Base-by-base conservation (phyloP, 2,888 invertebrate genomes). In the Dioctria rufipes region DNA sequence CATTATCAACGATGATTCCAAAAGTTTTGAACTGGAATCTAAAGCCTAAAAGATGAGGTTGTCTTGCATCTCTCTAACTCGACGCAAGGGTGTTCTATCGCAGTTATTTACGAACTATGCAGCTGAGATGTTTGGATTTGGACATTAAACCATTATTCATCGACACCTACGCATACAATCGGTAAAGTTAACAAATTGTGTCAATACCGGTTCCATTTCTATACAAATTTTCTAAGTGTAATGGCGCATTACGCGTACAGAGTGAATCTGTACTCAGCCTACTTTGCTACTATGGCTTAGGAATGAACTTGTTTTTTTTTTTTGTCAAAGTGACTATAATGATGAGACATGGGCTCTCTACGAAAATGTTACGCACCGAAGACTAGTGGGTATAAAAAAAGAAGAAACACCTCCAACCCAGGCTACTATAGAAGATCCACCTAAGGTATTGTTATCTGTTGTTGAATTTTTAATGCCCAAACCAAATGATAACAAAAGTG, bases 61-160 rank as follows among this genome's bases (percentile, higher is more conserved):
- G 54, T 54, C 11, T n/a, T 54, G 54, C 1, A 54, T 54, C 54
- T 54, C 11, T 54, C 4, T 11, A 54, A 11, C 6, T 54, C n/a
- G 54, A 54, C 11, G 54, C 0, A 2, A 54, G n/a, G 54, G 1
- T 11, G 2, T 54, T n/a, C 25, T 25, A 25, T 25, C 25, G 25
- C 2, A 2, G 25, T 25, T 25, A 25, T 25, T 25, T 25, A 25
- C 25, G 54, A 54, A 11, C 54, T 11, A n/a, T n/a, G n/a, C n/a
- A 54, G 54, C 11, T 3, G n/a, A 11, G 54, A 11, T 4, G 54
- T 11, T 54, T 54, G 54, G 54, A 54, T 54, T 54, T 54, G 54
- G 54, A 9, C 54, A 54, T 54, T 54, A 4, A 54, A 54, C 54
- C 54, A 54, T n/a, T n/a, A n/a, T 54, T 54, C 54, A 54, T 54